These are phyloP conservation scores for Monomorium pharaonis DNA, from an alignment of 1,140 invertebrate genomes.

Conservation along the genomic window DNA sequence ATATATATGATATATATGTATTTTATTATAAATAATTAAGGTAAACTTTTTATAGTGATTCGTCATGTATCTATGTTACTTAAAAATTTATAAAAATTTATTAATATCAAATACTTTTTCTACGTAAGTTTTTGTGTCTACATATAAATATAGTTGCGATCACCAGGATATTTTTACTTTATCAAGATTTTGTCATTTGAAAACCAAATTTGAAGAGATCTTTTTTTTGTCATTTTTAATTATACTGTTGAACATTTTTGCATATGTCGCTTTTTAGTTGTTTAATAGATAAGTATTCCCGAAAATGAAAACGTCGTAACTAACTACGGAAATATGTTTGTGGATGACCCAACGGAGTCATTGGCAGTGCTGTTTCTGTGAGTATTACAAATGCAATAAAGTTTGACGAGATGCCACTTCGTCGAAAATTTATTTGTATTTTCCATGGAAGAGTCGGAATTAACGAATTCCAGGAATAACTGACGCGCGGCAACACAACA, in stretches of 20 bases:
- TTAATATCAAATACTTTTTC: no score
- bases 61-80: no score
- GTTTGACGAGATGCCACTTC: slow-evolving; percentile 45
- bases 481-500: slow-evolving; percentile 38
- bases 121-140: no score
- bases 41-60: no score
- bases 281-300: not conserved
- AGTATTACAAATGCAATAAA: slow-evolving; percentile 46
- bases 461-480: slow-evolving; percentile 52
- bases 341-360: not conserved
- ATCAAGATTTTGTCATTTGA: no score
- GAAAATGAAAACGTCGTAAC: not conserved
- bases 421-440: slow-evolving; percentile 55
- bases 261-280: not conserved
- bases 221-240: not conserved
- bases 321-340: not conserved
- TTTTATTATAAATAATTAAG: not conserved
- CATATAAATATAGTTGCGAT: no score
- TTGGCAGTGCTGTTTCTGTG: not conserved
- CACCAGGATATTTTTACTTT: no score
- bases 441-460: slow-evolving; percentile 44
- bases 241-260: not conserved
- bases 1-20: not conserved
- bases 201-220: not conserved
- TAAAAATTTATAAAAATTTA: no score